A percentile compares a stretch with the other conserved stretches of the same genome.
Conservation (phyloP, 2,888 invertebrate species). For the Margaritifera margaritifera region DNA sequence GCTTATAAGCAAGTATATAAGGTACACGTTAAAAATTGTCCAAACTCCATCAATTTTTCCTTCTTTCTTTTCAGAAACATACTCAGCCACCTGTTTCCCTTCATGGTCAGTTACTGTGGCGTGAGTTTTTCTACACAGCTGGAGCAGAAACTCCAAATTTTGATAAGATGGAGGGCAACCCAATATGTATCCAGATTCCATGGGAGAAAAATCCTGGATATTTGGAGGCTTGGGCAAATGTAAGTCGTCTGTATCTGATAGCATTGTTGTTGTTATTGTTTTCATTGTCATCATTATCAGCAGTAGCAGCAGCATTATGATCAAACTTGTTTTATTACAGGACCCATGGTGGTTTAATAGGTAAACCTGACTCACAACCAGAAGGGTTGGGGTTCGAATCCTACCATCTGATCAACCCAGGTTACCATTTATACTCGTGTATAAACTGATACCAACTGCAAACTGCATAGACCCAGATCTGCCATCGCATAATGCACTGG, state of each 20-base stretch:
- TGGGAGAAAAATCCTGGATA: constrained; percentile 89
- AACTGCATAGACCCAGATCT: too few species aligned
- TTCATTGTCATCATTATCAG: too few species aligned
- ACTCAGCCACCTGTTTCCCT: constrained; percentile 84
- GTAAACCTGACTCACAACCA: too few species aligned
- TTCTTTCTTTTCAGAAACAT: constrained; percentile 73
- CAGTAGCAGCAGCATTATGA: too few species aligned
- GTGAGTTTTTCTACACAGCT: constrained; percentile 91
- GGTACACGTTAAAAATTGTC: not conserved
- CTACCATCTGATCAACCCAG: too few species aligned
- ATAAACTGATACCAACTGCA: too few species aligned
- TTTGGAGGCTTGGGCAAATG: constrained; percentile 88
- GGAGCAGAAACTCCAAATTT: constrained; percentile 90
- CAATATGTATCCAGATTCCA: constrained; percentile 91
- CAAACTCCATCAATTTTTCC: not conserved
- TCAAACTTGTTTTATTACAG: too few species aligned
- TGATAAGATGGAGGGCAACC: constrained; percentile 89
- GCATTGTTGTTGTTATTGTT: too few species aligned
- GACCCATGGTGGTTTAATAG: too few species aligned
- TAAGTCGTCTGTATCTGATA: constrained; percentile 70
- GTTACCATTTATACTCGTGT: too few species aligned
- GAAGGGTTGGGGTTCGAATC: too few species aligned
- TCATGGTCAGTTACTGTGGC: constrained; percentile 90
- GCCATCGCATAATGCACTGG: too few species aligned
- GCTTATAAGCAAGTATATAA: not conserved